Base-by-base conservation (phyloP, 2,113 vertebrate genomes). In the Hassar affinis region DNA sequence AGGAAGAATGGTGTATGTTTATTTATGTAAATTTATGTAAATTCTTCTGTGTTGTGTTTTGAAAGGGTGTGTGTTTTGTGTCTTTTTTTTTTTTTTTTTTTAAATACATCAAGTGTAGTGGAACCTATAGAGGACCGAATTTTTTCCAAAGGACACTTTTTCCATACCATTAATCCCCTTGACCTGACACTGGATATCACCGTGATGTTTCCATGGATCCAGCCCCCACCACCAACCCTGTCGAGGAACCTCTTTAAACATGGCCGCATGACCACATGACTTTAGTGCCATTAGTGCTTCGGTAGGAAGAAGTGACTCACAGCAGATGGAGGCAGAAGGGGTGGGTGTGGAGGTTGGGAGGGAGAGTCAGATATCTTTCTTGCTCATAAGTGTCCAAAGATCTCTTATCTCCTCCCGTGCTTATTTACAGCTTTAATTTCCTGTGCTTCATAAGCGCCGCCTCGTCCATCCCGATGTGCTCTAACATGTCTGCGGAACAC, bases 391-490 rank as follows among this genome's bases (percentile, higher is more conserved):
- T 91, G 91, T 93, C 91, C 90, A 88, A 88, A 92, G 91, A 93
- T 93, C 90, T 89, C 92, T 90, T 94, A 92, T 94, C 92, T 91
- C 88, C 74, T 90, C 87, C 74, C 84, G 90, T 90, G 89, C 93
- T 94, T 94, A 94, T 93, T 94, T 93, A 92, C 93, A 92, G 91
- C 93, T 93, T 94, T 93, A 92, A 94, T 93, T 93, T 93, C 91
- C 91, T 93, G 91, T 92, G 91, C 91, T 93, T 93, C 90, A 91
- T 92, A 90, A 89, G 88, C 89, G 87, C 86, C 84, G 81, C 89
- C 86, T 85, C 47, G 86, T 83, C 85, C 84, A 64, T 89, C 82
- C 85, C 59, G 86, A 86, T 74, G 89, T 83, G 85, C 87, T 80
- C 89, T 87, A 89, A 45, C 81, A 85, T 59, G 47, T 82, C 85